Conservation (phyloP, 2,888 invertebrate genomes). For the Hypsopygia costalis region DNA sequence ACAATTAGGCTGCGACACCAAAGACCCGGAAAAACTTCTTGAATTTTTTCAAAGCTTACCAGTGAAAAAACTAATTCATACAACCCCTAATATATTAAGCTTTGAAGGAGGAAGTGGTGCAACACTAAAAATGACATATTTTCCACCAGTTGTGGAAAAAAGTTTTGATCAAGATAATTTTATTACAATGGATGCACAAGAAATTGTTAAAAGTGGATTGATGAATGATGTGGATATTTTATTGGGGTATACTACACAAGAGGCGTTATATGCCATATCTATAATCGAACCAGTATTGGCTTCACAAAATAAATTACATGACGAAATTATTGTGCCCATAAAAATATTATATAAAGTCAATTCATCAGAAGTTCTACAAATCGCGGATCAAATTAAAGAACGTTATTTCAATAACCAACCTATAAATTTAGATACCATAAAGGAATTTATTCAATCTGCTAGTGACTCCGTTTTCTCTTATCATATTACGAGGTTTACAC, state of each 20-base stretch:
- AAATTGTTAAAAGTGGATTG: slow-evolving; percentile 53
- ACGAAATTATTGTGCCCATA: slow-evolving; percentile 40
- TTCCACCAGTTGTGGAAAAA: slow-evolving; percentile 50
- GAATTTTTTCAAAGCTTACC: slow-evolving; percentile 42
- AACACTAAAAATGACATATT: slow-evolving; percentile 34
- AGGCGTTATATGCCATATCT: slow-evolving; percentile 58
- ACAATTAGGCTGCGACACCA: slow-evolving; percentile 37
- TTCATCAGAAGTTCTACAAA: slow-evolving; percentile 27
- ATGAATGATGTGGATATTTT: slow-evolving; percentile 82
- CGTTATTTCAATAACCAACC: slow-evolving; percentile 11
- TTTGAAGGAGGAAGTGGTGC: slow-evolving; percentile 33
- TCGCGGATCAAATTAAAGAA: slow-evolving; percentile 18
- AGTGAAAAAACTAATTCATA: slow-evolving; percentile 30
- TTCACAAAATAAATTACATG: slow-evolving; percentile 27
- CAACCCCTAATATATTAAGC: slow-evolving; percentile 29
- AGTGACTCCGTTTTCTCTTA: slow-evolving; percentile 27
- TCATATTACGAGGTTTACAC: slow-evolving; percentile 28
- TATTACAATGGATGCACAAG: slow-evolving; percentile 32
- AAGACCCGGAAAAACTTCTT: slow-evolving; percentile 35
- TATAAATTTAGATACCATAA: slow-evolving; percentile 24
- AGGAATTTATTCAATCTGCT: slow-evolving; percentile 29
- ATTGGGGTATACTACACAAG: slow-evolving; percentile 84
- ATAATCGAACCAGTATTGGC: slow-evolving; percentile 16
- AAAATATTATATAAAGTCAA: slow-evolving; percentile 29
- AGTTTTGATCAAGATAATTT: slow-evolving; percentile 42